A percentile compares a stretch with the other conserved stretches of the same genome.
Conservation (phyloP, 2,888 invertebrate genomes). For the Volucella inflata region DNA sequence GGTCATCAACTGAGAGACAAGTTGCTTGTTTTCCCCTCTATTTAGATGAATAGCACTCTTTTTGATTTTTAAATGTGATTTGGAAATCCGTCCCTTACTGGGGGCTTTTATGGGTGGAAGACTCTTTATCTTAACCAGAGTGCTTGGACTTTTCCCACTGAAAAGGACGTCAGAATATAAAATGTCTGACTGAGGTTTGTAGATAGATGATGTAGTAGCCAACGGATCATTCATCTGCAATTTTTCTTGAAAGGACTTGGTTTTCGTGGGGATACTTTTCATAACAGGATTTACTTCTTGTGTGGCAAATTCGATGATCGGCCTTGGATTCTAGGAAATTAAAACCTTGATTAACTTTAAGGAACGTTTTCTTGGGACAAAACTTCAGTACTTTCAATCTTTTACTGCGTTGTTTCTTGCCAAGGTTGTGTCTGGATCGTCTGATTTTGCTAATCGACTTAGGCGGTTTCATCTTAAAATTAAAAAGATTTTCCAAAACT, state of each 20-base stretch:
- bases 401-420: slow-evolving; percentile 33
- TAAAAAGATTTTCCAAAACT: neutral
- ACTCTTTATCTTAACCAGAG: slow-evolving; percentile 31
- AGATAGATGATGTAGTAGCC: slow-evolving; percentile 1
- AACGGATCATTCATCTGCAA: neutral
- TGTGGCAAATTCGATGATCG: neutral
- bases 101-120: slow-evolving; percentile 32
- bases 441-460: slow-evolving; percentile 43
- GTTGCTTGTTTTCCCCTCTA: neutral
- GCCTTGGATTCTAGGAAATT: slow-evolving; percentile 27
- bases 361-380: too few relatives aligned
- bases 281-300: neutral
- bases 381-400: slow-evolving; percentile 23
- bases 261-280: too few relatives aligned
- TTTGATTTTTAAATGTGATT: slow-evolving; percentile 24
- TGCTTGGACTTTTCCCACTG: slow-evolving; percentile 40
- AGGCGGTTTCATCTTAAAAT: slow-evolving; percentile 58
- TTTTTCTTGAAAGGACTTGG: too few relatives aligned
- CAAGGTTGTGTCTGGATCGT: slow-evolving; percentile 31
- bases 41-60: slow-evolving; percentile 19
- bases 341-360: neutral
- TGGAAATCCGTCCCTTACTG: neutral
- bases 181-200: slow-evolving; percentile 37
- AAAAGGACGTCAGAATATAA: slow-evolving; percentile 62
- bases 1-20: neutral